These are phyloP conservation scores for Danio albolineatus DNA, from an alignment of 2,797 vertebrate genomes.

Conservation along the genomic window DNA sequence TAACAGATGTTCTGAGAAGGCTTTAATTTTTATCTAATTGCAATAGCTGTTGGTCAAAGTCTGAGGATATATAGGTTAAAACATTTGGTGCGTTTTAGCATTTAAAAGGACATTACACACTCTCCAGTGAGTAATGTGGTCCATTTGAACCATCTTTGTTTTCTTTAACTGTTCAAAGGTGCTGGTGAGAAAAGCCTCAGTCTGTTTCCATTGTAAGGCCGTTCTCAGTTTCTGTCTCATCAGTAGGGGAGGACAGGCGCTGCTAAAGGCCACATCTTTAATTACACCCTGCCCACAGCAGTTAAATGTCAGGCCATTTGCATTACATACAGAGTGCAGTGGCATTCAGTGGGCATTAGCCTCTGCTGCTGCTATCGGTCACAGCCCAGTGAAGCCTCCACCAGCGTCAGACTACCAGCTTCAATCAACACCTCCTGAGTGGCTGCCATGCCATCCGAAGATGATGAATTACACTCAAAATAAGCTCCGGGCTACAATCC, in stretches of 20 bases:
- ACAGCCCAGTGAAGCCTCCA: slow-evolving; percentile 51
- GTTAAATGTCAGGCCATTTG: slow-evolving; percentile 81
- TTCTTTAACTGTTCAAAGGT: slow-evolving; percentile 11
- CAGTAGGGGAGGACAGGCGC: slow-evolving; percentile 63
- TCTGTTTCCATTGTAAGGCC: slow-evolving; percentile 43
- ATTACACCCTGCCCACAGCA: slow-evolving; percentile 73
- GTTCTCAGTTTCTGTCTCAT: slow-evolving; percentile 68
- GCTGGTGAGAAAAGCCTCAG: slow-evolving; percentile 12
- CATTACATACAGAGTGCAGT: slow-evolving; percentile 73
- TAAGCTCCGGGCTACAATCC: slow-evolving; percentile 15
- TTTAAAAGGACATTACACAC: slow-evolving; percentile 3
- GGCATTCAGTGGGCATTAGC: slow-evolving; percentile 76
- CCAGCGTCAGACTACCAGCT: slow-evolving; percentile 52
- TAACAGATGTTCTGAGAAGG: too few relatives aligned
- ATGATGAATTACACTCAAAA: slow-evolving; percentile 47
- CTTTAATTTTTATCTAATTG: too few relatives aligned
- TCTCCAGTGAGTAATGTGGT: background rate
- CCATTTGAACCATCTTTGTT: background rate
- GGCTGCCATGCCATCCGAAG: slow-evolving; percentile 29
- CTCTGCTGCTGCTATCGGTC: slow-evolving; percentile 69
- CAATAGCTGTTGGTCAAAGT: background rate
- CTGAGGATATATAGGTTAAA: background rate
- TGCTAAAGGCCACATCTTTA: slow-evolving; percentile 76
- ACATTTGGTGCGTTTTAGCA: too few relatives aligned
- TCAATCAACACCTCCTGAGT: slow-evolving; percentile 30